Conservation (phyloP, 1,140 invertebrate species). For the Odontomachus brunneus region DNA sequence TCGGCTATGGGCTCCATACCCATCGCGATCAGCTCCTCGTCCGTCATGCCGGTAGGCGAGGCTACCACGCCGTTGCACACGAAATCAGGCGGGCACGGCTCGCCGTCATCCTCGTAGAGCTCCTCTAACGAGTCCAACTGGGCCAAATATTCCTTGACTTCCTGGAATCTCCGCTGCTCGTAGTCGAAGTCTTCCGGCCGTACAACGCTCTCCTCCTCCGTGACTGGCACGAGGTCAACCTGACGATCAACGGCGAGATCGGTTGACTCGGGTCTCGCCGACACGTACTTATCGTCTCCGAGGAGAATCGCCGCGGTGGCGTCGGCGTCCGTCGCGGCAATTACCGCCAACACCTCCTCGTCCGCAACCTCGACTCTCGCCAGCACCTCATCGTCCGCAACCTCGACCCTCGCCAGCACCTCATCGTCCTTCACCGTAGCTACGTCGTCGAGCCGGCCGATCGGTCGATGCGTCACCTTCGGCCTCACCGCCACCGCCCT, state of each 20-base stretch:
- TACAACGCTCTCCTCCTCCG: background rate
- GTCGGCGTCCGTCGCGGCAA: conserved; percentile 10
- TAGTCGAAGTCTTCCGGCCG: conserved; percentile 38
- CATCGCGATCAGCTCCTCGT: conserved; percentile 44
- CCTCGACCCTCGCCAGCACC: background rate
- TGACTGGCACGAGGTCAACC: background rate
- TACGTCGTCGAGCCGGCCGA: conserved; percentile 40
- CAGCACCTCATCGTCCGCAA: background rate
- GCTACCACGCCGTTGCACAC: conserved; percentile 62
- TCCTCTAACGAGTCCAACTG: conserved; percentile 49
- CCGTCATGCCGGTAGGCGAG: conserved; percentile 36
- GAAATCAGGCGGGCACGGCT: conserved; percentile 52
- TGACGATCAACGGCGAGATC: conserved; percentile 53
- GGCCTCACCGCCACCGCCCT: background rate
- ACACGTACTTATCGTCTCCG: conserved; percentile 39
- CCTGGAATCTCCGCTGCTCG: background rate
- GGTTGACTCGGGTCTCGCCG: conserved; percentile 31
- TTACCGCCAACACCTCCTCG: conserved; percentile 1
- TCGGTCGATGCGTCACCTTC: background rate
- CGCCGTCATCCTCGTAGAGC: conserved; percentile 40
- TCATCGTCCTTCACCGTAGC: conserved; percentile 51
- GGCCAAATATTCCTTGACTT: conserved; percentile 25
- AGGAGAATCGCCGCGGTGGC: background rate
- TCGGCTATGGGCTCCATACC: background rate
- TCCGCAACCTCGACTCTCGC: background rate